Conservation (phyloP, 2,113 vertebrate species). For the Dryoscopus gambensis region DNA sequence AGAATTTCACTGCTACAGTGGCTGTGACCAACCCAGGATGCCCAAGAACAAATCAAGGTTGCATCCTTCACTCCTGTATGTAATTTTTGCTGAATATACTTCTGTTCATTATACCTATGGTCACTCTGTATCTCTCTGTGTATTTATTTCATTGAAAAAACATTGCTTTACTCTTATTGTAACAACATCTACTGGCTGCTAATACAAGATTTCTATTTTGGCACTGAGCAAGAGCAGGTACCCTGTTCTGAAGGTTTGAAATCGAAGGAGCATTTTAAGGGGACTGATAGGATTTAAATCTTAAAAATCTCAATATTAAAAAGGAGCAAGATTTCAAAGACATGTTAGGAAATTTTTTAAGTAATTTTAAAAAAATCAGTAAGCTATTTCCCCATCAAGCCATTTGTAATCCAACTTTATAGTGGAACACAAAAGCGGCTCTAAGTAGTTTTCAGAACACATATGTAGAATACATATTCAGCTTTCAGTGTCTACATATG, state of each 20-base stretch:
- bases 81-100: neutral
- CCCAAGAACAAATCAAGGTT: slow-evolving; percentile 43
- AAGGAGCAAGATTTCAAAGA: neutral
- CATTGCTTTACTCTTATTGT: neutral
- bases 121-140: neutral
- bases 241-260: neutral
- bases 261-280: neutral
- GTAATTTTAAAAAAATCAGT: no score
- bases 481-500: neutral
- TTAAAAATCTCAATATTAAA: neutral
- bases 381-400: neutral
- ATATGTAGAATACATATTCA: neutral
- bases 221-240: neutral
- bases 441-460: neutral
- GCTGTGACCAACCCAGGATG: neutral
- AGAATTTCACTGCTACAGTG: slow-evolving; percentile 18
- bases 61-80: neutral
- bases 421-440: neutral
- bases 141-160: neutral
- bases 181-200: neutral
- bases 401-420: neutral
- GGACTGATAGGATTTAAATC: neutral
- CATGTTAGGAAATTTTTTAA: neutral
- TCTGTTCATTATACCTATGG: neutral
- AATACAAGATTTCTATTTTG: neutral